Evolutionary conservation across 2,113 vertebrate species (phyloP).

Genomic region (Callorhinus ursinus): DNA sequence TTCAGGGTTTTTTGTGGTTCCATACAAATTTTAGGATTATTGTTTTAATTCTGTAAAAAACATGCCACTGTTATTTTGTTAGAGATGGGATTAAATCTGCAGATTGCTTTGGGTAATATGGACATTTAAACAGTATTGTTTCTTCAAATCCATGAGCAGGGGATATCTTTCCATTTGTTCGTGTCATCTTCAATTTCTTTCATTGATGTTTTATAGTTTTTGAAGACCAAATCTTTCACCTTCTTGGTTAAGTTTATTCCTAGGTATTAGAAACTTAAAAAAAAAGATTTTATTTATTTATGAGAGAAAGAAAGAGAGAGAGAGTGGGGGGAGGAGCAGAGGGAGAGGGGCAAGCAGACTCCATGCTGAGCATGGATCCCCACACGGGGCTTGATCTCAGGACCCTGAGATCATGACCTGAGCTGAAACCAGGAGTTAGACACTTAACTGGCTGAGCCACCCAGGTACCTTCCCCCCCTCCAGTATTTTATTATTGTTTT

Average conservation of each 20-base stretch:
- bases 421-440: no score
- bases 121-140: not conserved
- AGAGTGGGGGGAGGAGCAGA: no score
- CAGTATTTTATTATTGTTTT: not conserved
- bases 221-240: not conserved
- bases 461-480: no score
- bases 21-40: not conserved
- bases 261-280: not conserved
- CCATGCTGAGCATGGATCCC: no score
- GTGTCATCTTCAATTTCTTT: not conserved
- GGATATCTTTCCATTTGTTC: not conserved
- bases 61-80: not conserved
- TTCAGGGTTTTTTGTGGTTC: not conserved
- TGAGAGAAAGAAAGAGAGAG: no score
- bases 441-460: no score
- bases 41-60: not conserved
- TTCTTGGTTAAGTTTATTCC: not conserved
- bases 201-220: not conserved
- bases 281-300: not conserved
- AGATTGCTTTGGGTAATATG: not conserved
- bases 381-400: no score
- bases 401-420: no score
- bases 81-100: not conserved
- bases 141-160: not conserved
- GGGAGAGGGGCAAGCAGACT: no score